Evolutionary conservation across 1,140 invertebrate genomes (phyloP).

Genomic region (Rhynchophorus ferrugineus): DNA sequence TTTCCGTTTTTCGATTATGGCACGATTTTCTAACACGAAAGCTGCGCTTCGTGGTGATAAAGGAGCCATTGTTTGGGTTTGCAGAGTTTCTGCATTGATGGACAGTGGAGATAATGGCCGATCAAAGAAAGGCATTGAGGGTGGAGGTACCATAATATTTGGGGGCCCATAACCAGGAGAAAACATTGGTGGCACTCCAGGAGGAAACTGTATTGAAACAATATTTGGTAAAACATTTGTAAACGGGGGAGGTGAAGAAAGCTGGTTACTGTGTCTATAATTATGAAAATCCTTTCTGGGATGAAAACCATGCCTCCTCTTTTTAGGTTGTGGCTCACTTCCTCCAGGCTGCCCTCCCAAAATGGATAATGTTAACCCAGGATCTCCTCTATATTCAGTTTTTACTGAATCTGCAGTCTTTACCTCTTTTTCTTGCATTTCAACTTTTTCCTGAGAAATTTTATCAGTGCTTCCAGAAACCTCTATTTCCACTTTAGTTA

Average conservation of each 20-base stretch:
- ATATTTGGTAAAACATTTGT: slow-evolving; percentile 1
- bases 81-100: slow-evolving; percentile 32
- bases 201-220: neutral
- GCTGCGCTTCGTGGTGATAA: slow-evolving; percentile 39
- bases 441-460: neutral
- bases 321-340: slow-evolving; percentile 1
- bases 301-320: neutral
- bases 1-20: slow-evolving; percentile 38
- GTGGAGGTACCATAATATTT: slow-evolving; percentile 6
- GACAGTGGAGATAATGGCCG: slow-evolving; percentile 33
- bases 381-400: neutral
- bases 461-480: neutral
- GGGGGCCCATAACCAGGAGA: slow-evolving; percentile 6
- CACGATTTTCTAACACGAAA: slow-evolving; percentile 40
- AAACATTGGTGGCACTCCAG: too few relatives aligned
- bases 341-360: slow-evolving; percentile 4
- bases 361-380: neutral
- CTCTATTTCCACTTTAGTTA: neutral
- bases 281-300: neutral
- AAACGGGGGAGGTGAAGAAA: neutral
- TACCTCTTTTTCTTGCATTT: neutral
- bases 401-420: neutral
- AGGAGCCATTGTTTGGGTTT: slow-evolving; percentile 34
- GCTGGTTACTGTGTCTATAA: neutral
- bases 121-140: slow-evolving; percentile 17